Conservation (phyloP, 2,797 vertebrate species). For the Vireo griseus region DNA sequence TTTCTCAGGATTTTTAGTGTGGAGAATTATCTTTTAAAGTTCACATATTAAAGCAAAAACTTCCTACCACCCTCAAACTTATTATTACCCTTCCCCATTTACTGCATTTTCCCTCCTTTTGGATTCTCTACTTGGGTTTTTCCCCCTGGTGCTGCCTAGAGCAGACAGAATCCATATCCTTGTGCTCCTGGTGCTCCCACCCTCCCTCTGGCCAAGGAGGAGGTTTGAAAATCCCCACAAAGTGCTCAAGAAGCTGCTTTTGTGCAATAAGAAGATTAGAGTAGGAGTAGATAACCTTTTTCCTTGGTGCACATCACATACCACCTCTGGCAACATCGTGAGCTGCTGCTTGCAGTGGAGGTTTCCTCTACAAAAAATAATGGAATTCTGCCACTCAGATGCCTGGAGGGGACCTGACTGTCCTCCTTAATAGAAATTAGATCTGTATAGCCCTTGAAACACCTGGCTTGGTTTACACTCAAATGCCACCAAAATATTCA, state of each 20-base stretch:
- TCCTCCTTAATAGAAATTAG: neutral
- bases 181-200: neutral
- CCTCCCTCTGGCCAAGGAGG: neutral
- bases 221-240: neutral
- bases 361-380: neutral
- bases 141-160: neutral
- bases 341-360: neutral
- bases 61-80: neutral
- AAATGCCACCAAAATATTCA: conserved; percentile 30
- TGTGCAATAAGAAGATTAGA: conserved; percentile 12
- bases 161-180: neutral
- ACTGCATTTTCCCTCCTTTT: neutral
- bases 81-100: neutral
- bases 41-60: neutral
- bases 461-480: neutral
- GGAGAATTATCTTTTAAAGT: neutral
- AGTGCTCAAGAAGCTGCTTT: conserved; percentile 10
- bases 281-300: neutral
- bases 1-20: neutral
- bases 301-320: neutral
- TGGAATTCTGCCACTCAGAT: neutral
- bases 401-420: neutral
- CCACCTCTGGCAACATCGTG: neutral
- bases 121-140: neutral
- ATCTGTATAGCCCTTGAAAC: neutral